Percentiles rank a stretch among this genome's conserved stretches.
Evolutionary conservation across 1,140 invertebrate species (phyloP).

Genomic region (Drosophila seguyi): DNA sequence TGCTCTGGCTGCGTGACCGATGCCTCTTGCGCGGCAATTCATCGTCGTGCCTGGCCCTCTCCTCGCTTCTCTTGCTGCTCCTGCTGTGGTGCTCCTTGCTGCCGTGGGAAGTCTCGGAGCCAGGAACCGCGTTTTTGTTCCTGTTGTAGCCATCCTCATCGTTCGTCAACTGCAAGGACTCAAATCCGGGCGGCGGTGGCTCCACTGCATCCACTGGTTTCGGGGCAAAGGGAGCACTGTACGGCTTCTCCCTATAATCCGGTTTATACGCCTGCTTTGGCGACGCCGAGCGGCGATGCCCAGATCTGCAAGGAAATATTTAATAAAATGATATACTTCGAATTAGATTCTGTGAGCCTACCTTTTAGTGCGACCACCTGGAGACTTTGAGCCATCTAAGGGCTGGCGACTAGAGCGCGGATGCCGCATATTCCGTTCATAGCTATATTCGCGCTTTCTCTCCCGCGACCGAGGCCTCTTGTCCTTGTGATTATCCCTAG

Average conservation of each 20-base stretch:
- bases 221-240: constrained; percentile 23
- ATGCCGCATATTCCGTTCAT: constrained; percentile 46
- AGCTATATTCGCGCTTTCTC: constrained; percentile 70
- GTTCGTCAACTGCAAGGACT: constrained; percentile 45
- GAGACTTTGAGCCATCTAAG: constrained; percentile 62
- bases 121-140: constrained; percentile 16
- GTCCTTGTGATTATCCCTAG: constrained; percentile 57
- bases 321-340: not conserved
- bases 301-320: constrained; percentile 37
- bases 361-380: constrained; percentile 77
- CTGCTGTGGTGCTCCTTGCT: constrained; percentile 13
- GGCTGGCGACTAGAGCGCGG: constrained; percentile 49
- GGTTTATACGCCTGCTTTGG: constrained; percentile 58
- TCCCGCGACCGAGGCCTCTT: constrained; percentile 68
- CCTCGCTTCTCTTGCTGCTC: constrained; percentile 13
- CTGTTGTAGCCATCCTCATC: constrained; percentile 54
- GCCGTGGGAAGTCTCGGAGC: constrained; percentile 5
- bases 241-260: constrained; percentile 48
- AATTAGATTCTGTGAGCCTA: not conserved
- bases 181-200: constrained; percentile 69
- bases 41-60: constrained; percentile 3
- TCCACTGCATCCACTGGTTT: constrained; percentile 53
- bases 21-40: constrained; percentile 54
- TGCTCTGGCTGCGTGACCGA: constrained; percentile 46
- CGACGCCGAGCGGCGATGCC: constrained; percentile 57